phyloP scores from a whole-genome alignment of 2,113 vertebrate species.

The Lophius piscatorius region DNA sequence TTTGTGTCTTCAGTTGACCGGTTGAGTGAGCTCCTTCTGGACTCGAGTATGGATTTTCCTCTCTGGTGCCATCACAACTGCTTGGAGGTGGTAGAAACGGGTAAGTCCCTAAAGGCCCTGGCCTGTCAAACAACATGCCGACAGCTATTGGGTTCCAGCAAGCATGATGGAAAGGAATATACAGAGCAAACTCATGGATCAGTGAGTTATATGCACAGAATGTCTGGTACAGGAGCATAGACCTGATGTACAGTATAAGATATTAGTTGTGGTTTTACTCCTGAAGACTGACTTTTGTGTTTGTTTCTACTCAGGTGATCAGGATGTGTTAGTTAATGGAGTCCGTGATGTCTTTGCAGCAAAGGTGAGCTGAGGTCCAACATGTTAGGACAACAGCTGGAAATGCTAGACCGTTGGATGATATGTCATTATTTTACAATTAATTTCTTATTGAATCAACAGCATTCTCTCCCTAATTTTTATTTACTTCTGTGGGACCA shows the following conservation, averaged over 20 bases:
- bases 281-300: neutral
- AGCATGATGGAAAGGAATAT: no score
- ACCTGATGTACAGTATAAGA: neutral
- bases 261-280: neutral
- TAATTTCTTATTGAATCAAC: no score
- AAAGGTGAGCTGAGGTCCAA: constrained; percentile 72
- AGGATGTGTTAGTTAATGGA: constrained; percentile 82
- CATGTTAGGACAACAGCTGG: neutral
- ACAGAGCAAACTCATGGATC: no score
- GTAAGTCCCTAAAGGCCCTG: constrained; percentile 68
- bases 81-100: constrained; percentile 66
- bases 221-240: neutral
- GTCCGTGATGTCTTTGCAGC: constrained; percentile 74
- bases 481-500: no score
- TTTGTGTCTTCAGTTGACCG: constrained; percentile 81
- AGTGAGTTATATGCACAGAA: no score
- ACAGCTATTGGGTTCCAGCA: no score
- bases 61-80: constrained; percentile 67
- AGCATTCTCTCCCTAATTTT: no score
- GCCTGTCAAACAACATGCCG: neutral
- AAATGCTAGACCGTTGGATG: neutral
- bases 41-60: constrained; percentile 72
- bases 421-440: no score
- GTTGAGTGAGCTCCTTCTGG: constrained; percentile 85
- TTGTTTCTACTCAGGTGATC: constrained; percentile 78